A percentile compares a stretch with the other conserved stretches of the same genome.
phyloP scores from a whole-genome alignment of 1,140 invertebrate genomes.

The Matsumurasca onukii region DNA sequence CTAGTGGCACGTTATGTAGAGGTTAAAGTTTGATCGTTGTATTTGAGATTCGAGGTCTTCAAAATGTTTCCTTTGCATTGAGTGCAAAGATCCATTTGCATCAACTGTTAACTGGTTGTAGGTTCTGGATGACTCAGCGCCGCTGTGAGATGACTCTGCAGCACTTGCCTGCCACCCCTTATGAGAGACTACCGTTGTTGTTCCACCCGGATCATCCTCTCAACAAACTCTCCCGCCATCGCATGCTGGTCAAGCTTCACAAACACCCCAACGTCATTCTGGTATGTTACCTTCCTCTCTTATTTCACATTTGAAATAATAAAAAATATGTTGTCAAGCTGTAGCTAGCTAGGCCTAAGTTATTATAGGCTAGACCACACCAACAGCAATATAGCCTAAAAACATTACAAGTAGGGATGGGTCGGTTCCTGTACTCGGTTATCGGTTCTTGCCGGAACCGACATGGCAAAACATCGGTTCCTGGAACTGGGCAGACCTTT shows the following conservation, averaged over 20 bases:
- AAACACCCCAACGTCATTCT: constrained; percentile 83
- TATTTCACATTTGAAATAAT: background rate
- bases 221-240: constrained; percentile 71
- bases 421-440: too few species aligned
- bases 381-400: too few species aligned
- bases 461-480: too few species aligned
- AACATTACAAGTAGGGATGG: too few species aligned
- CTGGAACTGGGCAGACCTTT: too few species aligned
- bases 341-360: too few species aligned
- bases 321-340: too few species aligned
- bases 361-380: too few species aligned
- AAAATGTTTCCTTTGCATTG: background rate
- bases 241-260: constrained; percentile 84
- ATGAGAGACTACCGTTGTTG: constrained; percentile 80
- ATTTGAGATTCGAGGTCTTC: background rate
- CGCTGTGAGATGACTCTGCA: constrained; percentile 94
- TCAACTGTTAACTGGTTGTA: constrained; percentile 42
- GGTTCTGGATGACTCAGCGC: constrained; percentile 87
- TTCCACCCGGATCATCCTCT: constrained; percentile 77
- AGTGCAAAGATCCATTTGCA: background rate
- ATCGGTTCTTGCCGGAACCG: too few species aligned
- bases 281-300: constrained; percentile 50
- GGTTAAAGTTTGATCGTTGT: too few species aligned
- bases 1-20: background rate
- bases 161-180: constrained; percentile 85